Evolutionary conservation across 2,888 invertebrate genomes (phyloP).

Genomic region (Antitype chi): DNA sequence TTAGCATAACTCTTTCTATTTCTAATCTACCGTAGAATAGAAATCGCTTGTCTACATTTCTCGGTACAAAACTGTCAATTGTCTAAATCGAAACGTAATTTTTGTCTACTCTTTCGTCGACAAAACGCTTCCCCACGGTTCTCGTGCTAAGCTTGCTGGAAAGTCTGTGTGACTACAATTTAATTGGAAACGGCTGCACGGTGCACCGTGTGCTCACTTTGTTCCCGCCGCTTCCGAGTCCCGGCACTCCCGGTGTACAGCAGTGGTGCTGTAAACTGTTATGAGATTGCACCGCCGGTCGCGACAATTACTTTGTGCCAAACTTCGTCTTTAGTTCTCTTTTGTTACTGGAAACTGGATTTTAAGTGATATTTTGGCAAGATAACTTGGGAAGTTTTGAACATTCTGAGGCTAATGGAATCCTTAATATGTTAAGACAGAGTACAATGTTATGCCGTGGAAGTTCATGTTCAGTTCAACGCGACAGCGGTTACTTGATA

Average conservation of each 20-base stretch:
- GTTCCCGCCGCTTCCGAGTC: neutral
- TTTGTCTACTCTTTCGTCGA: too few relatives aligned
- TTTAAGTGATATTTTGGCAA: slow-evolving; percentile 10
- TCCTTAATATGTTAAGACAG: neutral
- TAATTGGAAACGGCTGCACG: slow-evolving; percentile 33
- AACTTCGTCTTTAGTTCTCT: slow-evolving; percentile 26
- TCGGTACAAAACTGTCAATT: too few relatives aligned
- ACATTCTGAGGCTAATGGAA: slow-evolving; percentile 3
- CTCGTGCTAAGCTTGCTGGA: too few relatives aligned
- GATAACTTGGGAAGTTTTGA: slow-evolving; percentile 17
- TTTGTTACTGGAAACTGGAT: neutral
- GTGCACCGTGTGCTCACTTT: slow-evolving; percentile 10
- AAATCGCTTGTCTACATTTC: too few relatives aligned
- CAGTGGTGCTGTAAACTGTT: slow-evolving; percentile 19
- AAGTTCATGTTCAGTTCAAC: neutral
- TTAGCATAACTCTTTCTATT: too few relatives aligned
- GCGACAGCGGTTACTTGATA: neutral
- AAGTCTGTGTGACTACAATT: slow-evolving; percentile 9
- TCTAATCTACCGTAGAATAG: too few relatives aligned
- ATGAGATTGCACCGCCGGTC: slow-evolving; percentile 17
- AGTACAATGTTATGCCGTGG: neutral
- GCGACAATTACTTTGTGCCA: slow-evolving; percentile 35
- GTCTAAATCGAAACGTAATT: too few relatives aligned
- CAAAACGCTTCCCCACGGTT: too few relatives aligned
- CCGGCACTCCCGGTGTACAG: neutral